phyloP scores from a whole-genome alignment of 2,113 vertebrate genomes.

The Monopterus albus region DNA sequence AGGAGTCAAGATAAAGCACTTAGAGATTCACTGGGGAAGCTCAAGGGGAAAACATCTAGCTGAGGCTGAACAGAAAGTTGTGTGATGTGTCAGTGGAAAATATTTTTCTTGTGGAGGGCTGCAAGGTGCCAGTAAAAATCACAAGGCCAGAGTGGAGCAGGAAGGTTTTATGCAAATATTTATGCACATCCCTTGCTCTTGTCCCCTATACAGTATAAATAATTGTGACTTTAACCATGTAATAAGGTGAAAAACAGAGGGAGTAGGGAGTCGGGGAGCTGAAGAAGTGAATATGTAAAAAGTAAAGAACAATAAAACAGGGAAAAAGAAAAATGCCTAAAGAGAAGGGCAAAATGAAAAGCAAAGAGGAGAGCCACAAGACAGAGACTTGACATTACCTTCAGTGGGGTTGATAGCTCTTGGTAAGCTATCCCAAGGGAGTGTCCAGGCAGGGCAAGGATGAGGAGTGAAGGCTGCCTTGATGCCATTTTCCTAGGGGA shows the following conservation, averaged over 20 bases:
- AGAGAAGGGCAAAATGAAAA: conserved; percentile 17
- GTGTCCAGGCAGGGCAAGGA: conserved; percentile 87
- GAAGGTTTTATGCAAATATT: conserved; percentile 46
- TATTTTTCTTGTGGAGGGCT: background rate
- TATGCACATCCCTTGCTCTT: conserved; percentile 26
- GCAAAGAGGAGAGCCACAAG: background rate
- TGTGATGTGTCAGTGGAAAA: conserved; percentile 16
- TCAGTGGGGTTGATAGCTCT: conserved; percentile 91
- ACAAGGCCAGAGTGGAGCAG: conserved; percentile 7
- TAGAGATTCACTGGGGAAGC: conserved; percentile 54
- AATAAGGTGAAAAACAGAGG: conserved; percentile 6
- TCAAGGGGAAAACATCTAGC: conserved; percentile 39
- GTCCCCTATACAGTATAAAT: conserved; percentile 11
- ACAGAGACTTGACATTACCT: conserved; percentile 85
- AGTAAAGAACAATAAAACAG: background rate
- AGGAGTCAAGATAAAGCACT: conserved; percentile 36
- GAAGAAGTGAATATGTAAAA: background rate
- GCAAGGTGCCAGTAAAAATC: conserved; percentile 38
- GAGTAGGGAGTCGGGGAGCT: conserved; percentile 9
- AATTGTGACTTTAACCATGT: conserved; percentile 31
- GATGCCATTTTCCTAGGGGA: conserved; percentile 87
- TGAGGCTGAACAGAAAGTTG: conserved; percentile 34
- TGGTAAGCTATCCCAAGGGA: conserved; percentile 91
- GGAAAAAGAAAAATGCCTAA: background rate
- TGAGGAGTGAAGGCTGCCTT: conserved; percentile 88